Conservation (phyloP, 1,140 invertebrate species). For the Heliconius hewitsoni region DNA sequence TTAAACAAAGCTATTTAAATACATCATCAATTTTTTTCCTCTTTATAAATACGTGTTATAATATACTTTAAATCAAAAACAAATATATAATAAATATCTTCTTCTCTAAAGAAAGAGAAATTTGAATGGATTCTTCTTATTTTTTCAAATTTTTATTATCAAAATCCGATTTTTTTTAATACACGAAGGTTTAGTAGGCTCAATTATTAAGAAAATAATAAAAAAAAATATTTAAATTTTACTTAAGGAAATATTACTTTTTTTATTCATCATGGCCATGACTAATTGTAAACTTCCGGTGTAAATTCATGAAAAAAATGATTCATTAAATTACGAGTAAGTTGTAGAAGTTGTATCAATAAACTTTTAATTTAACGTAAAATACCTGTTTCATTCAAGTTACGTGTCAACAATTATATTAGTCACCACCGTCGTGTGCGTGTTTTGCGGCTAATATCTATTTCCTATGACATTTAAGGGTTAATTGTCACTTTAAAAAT, state of each 20-base stretch:
- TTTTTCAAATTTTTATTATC: neutral
- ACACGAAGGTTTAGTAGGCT: neutral
- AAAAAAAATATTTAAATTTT: neutral
- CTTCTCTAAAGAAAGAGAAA: too few relatives aligned
- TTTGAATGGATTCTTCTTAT: too few relatives aligned
- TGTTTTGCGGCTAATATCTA: neutral
- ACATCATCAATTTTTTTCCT: neutral
- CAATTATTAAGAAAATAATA: neutral
- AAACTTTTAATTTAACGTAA: conserved; percentile 18
- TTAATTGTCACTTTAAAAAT: neutral
- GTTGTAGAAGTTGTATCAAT: neutral
- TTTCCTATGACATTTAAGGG: neutral
- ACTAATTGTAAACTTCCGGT: neutral
- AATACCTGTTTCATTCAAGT: conserved; percentile 23
- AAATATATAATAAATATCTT: neutral
- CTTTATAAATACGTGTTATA: neutral
- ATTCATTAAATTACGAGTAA: conserved; percentile 5
- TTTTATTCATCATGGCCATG: neutral
- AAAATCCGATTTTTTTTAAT: neutral
- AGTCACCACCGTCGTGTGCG: conserved; percentile 23
- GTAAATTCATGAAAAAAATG: neutral
- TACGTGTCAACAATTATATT: conserved; percentile 24
- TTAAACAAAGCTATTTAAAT: neutral
- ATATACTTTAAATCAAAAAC: neutral
- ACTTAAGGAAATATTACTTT: neutral